Evolutionary conservation across 2,113 vertebrate genomes (phyloP).

Genomic region (Regulus satrapa): DNA sequence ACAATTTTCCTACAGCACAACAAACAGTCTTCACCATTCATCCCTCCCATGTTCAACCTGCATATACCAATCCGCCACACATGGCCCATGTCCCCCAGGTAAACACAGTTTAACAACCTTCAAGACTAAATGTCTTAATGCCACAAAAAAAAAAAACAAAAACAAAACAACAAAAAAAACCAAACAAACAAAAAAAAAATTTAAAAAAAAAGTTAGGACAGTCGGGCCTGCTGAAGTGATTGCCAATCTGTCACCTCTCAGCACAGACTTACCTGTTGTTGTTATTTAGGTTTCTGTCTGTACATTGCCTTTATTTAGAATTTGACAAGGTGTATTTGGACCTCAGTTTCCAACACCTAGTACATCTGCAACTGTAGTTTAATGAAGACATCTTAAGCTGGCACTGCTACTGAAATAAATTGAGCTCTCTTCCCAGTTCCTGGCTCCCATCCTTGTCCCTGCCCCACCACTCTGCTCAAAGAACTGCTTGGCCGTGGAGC

Average conservation of each 20-base stretch:
- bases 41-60: conserved; percentile 94
- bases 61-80: conserved; percentile 91
- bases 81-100: conserved; percentile 98
- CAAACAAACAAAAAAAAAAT: too few species aligned
- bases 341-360: conserved; percentile 47
- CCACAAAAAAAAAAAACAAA: too few species aligned
- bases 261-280: conserved; percentile 26
- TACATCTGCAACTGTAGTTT: conserved; percentile 54
- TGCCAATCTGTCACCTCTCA: conserved; percentile 53
- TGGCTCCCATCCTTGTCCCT: conserved; percentile 37
- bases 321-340: conserved; percentile 42
- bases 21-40: conserved; percentile 95
- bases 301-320: conserved; percentile 54
- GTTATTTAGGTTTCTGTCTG: conserved; percentile 57
- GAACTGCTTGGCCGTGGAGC: conserved; percentile 47
- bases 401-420: conserved; percentile 60
- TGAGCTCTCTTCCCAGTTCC: conserved; percentile 57
- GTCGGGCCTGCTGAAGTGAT: conserved; percentile 55
- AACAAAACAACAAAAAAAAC: too few species aligned
- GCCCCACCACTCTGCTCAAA: conserved; percentile 14
- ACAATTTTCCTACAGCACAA: conserved; percentile 89
- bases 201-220: conserved; percentile 32
- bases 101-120: conserved; percentile 64
- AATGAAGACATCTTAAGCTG: conserved; percentile 60
- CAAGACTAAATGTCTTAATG: conserved; percentile 60